Conservation (phyloP, 2,113 vertebrate genomes). For the Pan paniscus region DNA sequence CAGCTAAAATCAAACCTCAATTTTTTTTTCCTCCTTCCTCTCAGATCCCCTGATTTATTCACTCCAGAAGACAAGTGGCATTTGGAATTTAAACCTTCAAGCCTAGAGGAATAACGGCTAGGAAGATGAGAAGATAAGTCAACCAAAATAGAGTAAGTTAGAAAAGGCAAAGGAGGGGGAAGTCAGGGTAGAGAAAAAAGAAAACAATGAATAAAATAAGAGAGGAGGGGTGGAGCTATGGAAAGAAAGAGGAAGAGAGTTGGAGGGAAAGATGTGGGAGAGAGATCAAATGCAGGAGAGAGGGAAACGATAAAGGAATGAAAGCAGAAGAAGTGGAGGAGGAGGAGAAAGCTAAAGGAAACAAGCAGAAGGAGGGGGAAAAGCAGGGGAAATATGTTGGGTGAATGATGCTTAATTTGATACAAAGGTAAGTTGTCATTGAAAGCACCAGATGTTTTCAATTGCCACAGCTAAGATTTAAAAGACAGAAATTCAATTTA, state of each 20-base stretch:
- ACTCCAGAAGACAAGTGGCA: not conserved
- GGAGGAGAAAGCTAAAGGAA: not conserved
- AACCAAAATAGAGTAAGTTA: constrained; percentile 37
- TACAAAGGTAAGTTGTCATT: constrained; percentile 33
- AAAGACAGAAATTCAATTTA: constrained; percentile 77
- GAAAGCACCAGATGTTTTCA: constrained; percentile 74
- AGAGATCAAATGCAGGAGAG: not conserved
- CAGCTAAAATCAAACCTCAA: constrained; percentile 40
- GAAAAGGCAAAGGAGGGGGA: not conserved
- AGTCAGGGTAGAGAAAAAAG: not conserved
- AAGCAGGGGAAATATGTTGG: not conserved
- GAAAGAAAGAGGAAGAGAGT: not conserved
- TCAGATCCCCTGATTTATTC: constrained; percentile 56
- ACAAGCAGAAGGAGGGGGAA: not conserved
- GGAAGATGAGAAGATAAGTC: constrained; percentile 29
- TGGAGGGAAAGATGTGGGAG: not conserved
- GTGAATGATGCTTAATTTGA: constrained; percentile 49
- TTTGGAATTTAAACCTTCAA: constrained; percentile 67
- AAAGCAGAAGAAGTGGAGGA: not conserved
- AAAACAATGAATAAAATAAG: not conserved
- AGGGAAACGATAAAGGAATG: not conserved
- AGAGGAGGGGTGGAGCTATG: not conserved
- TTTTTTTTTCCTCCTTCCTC: constrained; percentile 6
- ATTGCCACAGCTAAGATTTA: constrained; percentile 72
- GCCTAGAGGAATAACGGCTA: constrained; percentile 4